phyloP scores from a whole-genome alignment of 2,888 invertebrate genomes.

The Eurytoma adleriae region DNA sequence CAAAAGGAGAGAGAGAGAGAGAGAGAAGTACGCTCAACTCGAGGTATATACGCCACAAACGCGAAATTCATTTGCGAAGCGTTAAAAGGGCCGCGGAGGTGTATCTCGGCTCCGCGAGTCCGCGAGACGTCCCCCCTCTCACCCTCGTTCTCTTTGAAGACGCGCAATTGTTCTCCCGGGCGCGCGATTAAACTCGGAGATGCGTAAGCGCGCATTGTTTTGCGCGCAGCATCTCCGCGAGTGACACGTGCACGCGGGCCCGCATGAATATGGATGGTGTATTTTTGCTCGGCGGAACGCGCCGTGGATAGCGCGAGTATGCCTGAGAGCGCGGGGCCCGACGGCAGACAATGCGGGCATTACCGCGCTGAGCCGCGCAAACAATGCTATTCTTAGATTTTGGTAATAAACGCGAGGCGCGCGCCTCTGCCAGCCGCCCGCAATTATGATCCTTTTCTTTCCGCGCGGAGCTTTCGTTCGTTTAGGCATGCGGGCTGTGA shows the following conservation, averaged over 20 bases:
- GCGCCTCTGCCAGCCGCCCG: neutral
- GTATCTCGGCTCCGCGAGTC: too few relatives aligned
- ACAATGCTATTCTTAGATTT: neutral
- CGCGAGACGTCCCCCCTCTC: too few relatives aligned
- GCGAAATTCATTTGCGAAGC: too few relatives aligned
- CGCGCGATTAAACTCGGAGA: neutral
- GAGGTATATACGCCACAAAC: too few relatives aligned
- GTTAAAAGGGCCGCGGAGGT: too few relatives aligned
- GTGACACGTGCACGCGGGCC: constrained; percentile 23
- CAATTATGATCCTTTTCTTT: neutral
- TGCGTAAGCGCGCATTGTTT: neutral
- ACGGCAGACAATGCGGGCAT: constrained; percentile 3
- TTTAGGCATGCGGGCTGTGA: neutral
- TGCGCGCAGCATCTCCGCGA: constrained; percentile 18
- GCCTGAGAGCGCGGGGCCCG: too few relatives aligned
- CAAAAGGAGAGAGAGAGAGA: too few relatives aligned
- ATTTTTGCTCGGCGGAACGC: neutral
- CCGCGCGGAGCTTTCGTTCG: neutral
- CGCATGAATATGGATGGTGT: constrained; percentile 36
- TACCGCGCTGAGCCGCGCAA: neutral
- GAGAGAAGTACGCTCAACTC: too few relatives aligned
- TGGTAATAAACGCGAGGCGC: neutral
- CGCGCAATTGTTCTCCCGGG: neutral
- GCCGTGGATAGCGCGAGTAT: too few relatives aligned
- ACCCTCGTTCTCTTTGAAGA: neutral